Percentiles rank a stretch among this genome's conserved stretches.
phyloP scores from a whole-genome alignment of 2,797 vertebrate species.

The Mus minutoides region DNA sequence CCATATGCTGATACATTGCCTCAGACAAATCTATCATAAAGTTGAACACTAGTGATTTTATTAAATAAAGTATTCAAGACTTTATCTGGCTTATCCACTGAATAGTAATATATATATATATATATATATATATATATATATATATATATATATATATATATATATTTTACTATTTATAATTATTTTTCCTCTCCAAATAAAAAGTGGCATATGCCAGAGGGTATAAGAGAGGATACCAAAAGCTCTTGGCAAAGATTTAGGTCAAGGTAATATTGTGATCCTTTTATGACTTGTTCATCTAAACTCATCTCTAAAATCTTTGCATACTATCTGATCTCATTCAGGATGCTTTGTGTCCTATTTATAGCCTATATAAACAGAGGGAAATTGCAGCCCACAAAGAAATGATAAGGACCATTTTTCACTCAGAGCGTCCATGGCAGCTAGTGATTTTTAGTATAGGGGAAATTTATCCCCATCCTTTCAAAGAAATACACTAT shows the following conservation, averaged over 20 bases:
- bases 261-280: constrained; percentile 82
- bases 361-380: constrained; percentile 57
- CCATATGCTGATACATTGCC: constrained; percentile 73
- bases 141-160: no score
- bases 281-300: constrained; percentile 88
- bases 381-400: constrained; percentile 61
- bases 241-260: constrained; percentile 88
- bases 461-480: constrained; percentile 55
- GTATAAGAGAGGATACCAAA: constrained; percentile 82
- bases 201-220: constrained; percentile 60
- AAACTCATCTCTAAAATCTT: constrained; percentile 71
- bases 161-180: constrained; percentile 61
- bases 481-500: constrained; percentile 56
- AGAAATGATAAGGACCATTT: constrained; percentile 60
- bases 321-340: constrained; percentile 66
- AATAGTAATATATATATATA: not conserved
- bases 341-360: constrained; percentile 65
- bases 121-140: no score
- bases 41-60: constrained; percentile 53
- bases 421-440: constrained; percentile 43
- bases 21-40: constrained; percentile 65
- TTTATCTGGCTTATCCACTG: constrained; percentile 67
- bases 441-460: constrained; percentile 57
- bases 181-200: constrained; percentile 73
- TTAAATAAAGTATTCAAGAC: constrained; percentile 61